These are phyloP conservation scores for Cephalotes varians DNA, from an alignment of 2,888 invertebrate genomes.

Conservation along the genomic window DNA sequence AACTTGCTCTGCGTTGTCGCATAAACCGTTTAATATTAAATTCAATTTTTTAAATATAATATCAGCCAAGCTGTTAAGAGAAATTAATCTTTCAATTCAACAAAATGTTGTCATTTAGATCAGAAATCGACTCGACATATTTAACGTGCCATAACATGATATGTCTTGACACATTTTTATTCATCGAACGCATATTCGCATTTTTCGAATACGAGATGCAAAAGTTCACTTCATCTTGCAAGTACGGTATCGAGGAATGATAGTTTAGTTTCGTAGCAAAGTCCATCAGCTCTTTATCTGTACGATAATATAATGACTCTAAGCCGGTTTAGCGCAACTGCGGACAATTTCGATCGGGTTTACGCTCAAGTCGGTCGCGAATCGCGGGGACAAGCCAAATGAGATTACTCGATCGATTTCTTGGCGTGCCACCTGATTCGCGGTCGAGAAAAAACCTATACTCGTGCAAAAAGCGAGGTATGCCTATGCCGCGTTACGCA, in stretches of 20 bases:
- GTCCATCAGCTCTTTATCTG: not conserved
- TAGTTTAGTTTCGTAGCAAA: not conserved
- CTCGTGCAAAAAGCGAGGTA: constrained; percentile 32
- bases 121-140: not conserved
- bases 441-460: constrained; percentile 16
- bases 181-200: too few relatives aligned
- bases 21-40: not conserved
- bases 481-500: constrained; percentile 31
- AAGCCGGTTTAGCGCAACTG: not conserved
- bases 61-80: not conserved
- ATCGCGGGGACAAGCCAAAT: constrained; percentile 12
- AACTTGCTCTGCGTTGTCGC: not conserved
- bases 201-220: not conserved
- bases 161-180: not conserved
- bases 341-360: not conserved
- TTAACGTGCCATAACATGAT: not conserved
- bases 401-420: constrained; percentile 6
- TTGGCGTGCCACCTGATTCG: constrained; percentile 10
- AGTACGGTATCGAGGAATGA: not conserved
- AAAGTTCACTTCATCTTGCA: not conserved
- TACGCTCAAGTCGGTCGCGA: not conserved
- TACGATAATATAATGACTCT: not conserved
- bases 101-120: not conserved
- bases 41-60: not conserved
- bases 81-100: not conserved